Evolutionary conservation across 2,113 vertebrate genomes (phyloP), one percentile per base, ranked within the genome.

Genomic region (Gavialis gangeticus): DNA sequence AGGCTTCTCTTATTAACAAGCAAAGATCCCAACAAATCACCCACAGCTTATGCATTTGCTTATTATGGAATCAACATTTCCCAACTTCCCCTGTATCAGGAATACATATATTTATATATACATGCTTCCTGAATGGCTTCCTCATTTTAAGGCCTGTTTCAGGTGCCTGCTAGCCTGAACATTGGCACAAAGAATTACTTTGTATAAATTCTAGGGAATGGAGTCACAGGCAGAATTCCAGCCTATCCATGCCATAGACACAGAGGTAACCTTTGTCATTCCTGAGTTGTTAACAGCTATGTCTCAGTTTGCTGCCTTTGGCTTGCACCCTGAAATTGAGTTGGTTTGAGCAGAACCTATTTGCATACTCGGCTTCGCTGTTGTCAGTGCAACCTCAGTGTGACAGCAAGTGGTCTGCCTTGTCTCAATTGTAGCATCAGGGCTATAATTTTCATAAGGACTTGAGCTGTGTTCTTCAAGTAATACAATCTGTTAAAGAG

Each of bases 321-420:
- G 75, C 86, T 75, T 5, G 62, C 85, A 89, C 91, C 30, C 8
- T 90, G 75, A 84, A 95, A 92, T 77, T 57, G 82, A 80, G 83
- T 93, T 95, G 82, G 37, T 77, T 63, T 87, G 77, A 78, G 64
- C 93, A 82, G 64, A 96, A 77, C 10, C 85, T n/a, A 57, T 93
- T 94, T 37, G 37, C 46, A 11, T 64, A 27, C 37, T 54, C 27
- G 46, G 25, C 64, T 54, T 64, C 46, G 75, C 16, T 84, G 57
- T 64, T 82, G 77, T 92, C 22, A 85, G 17, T 30, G 16, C 58
- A 63, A 63, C 24, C n/a, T 34, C 17, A 27, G 62, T 81, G 27
- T 46, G 46, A 46, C 14, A 46, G 58, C 30, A 67, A 56, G 46
- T 46, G 46, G 46, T 46, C 25, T 82, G 8, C 16, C 12, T 67